Conservation (phyloP, 2,888 invertebrate species). For the Spodoptera littoralis region DNA sequence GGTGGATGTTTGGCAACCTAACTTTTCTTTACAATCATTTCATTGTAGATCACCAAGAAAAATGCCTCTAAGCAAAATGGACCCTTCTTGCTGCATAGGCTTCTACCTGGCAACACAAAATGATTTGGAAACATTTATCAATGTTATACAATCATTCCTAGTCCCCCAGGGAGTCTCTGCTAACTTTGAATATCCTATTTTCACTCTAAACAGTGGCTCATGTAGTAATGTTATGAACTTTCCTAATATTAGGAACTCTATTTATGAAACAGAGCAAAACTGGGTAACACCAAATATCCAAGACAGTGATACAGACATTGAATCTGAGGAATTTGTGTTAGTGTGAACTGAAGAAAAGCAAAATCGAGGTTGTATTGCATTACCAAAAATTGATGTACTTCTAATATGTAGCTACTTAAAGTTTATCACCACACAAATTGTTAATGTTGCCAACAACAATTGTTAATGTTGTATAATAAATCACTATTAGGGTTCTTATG, state of each 20-base stretch:
- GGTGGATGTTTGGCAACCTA: constrained; percentile 94
- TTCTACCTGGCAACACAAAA: constrained; percentile 94
- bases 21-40: constrained; percentile 93
- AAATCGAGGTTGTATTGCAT: constrained; percentile 20
- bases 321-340: constrained; percentile 93
- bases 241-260: constrained; percentile 87
- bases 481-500: constrained; percentile 21
- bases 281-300: constrained; percentile 83
- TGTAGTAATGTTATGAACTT: constrained; percentile 89
- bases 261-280: constrained; percentile 87
- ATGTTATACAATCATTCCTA: constrained; percentile 90
- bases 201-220: constrained; percentile 93
- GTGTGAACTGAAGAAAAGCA: constrained; percentile 76
- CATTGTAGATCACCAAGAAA: constrained; percentile 96
- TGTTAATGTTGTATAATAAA: constrained; percentile 40
- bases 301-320: constrained; percentile 90
- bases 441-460: constrained; percentile 35
- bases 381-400: constrained; percentile 43
- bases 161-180: constrained; percentile 82
- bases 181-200: constrained; percentile 93
- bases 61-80: constrained; percentile 95
- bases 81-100: constrained; percentile 97
- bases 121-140: constrained; percentile 93
- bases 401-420: constrained; percentile 51
- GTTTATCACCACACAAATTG: constrained; percentile 42